Evolutionary conservation across 2,113 vertebrate species (phyloP), one percentile per base, ranked within the genome.

Genomic region (Delphinapterus leucas): DNA sequence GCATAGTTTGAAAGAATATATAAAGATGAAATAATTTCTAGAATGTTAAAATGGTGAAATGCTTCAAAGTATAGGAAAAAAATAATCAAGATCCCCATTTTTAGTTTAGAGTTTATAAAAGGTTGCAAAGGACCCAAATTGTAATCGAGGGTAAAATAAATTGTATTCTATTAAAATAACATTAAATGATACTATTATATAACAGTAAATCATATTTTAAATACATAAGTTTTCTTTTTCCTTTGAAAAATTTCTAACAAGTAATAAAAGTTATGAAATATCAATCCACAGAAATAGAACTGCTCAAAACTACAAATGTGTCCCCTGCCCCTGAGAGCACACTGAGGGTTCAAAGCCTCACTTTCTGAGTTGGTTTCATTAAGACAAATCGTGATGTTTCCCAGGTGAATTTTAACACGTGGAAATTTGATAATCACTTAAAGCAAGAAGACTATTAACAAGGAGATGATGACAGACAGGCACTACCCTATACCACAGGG

Each of bases 401-500:
- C 26, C 67, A 18, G 3, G 9, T 85, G 38, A 80, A 49, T 60
- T 31, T 73, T 68, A 68, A 28, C 33, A 53, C 0, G 1, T 41
- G 53, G 84, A 49, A 63, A 44, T 21, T 17, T n/a, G 20, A 23
- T 33, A 11, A 26, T 38, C 21, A 21, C 13, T 58, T 81, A 41
- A 68, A 17, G 38, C 6, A 12, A 26, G 6, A 47, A 11, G 36
- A 38, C 21, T 1, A 15, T 7, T n/a, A 15, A 11, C 17, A 3
- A 25, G 0, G 17, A 13, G 38, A 25, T 0, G 38, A n/a, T 36
- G 28, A 12, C 2, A 10, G 4, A 3, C 0, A 13, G 36, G 70
- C 12, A 0, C 61, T 18, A 2, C 1, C 4, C 41, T 65, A 1
- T 12, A 11, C 7, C 31, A n/a, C 0, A 13, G 31, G 28, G 53